These are phyloP conservation scores for Myzus persicae DNA, from an alignment of 1,140 invertebrate species.

Conservation along the genomic window DNA sequence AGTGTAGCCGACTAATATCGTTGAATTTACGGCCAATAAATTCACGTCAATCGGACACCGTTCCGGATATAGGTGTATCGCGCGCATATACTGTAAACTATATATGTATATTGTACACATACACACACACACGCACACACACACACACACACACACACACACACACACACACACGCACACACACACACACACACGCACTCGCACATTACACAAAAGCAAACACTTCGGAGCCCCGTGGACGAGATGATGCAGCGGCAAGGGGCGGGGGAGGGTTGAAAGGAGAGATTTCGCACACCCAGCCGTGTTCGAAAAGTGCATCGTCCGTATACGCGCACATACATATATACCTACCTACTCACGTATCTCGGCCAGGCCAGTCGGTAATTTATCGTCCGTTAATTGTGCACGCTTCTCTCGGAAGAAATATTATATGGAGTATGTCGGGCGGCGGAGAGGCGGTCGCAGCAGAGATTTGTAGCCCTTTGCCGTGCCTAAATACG, in stretches of 20 bases:
- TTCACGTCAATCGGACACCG: slow-evolving; percentile 30
- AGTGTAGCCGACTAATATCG: slow-evolving; percentile 11
- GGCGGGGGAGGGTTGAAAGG: background rate
- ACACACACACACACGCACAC: background rate
- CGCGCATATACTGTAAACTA: background rate
- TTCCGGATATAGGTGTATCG: background rate
- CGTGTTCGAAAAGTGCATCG: background rate
- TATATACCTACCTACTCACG: background rate
- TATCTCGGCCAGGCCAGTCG: background rate
- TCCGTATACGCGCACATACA: background rate
- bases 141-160: background rate
- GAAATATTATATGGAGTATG: background rate
- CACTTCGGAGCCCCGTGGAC: background rate
- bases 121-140: background rate
- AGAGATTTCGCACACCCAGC: background rate
- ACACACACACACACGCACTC: background rate
- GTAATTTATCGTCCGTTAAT: slow-evolving; percentile 52
- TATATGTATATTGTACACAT: background rate
- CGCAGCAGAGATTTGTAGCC: background rate
- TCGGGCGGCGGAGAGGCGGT: background rate
- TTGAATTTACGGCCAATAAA: slow-evolving; percentile 56
- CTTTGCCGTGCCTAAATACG: background rate
- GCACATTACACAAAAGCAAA: background rate
- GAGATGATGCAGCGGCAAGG: background rate
- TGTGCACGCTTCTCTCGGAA: background rate